phyloP scores from a whole-genome alignment of 2,113 vertebrate genomes.

The Balaeniceps rex region DNA sequence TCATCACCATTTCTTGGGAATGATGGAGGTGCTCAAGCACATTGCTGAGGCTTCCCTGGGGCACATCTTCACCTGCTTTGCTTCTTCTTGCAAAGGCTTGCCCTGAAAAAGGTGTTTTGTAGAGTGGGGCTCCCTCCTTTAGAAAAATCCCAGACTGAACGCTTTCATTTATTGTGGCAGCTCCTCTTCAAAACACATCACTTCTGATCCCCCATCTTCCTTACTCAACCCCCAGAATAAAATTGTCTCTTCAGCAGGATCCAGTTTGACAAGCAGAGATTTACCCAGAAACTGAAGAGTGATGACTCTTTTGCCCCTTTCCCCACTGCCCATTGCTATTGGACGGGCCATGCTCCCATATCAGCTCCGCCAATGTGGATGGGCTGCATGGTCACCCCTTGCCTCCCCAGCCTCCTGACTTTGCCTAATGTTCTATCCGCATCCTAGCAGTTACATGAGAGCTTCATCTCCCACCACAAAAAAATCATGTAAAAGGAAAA shows the following conservation, averaged over 20 bases:
- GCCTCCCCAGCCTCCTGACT: background rate
- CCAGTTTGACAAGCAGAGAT: background rate
- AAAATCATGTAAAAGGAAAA: background rate
- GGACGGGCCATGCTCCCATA: background rate
- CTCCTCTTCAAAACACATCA: background rate
- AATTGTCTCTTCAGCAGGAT: background rate
- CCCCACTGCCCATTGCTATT: background rate
- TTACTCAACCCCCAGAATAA: background rate
- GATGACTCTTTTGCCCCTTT: background rate
- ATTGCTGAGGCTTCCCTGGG: background rate
- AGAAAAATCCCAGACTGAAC: background rate
- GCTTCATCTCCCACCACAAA: background rate
- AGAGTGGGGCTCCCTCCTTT: background rate
- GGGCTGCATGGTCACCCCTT: background rate
- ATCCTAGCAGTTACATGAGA: background rate
- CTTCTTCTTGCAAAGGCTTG: background rate
- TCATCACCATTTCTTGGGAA: background rate
- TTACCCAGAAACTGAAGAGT: background rate
- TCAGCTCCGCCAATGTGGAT: background rate
- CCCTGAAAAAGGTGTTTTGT: background rate
- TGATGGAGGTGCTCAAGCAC: background rate
- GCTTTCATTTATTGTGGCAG: background rate
- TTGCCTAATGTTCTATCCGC: background rate
- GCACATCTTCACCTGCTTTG: background rate
- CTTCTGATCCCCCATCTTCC: background rate